Conservation (phyloP, 2,797 vertebrate species). For the Prunella strophiata region DNA sequence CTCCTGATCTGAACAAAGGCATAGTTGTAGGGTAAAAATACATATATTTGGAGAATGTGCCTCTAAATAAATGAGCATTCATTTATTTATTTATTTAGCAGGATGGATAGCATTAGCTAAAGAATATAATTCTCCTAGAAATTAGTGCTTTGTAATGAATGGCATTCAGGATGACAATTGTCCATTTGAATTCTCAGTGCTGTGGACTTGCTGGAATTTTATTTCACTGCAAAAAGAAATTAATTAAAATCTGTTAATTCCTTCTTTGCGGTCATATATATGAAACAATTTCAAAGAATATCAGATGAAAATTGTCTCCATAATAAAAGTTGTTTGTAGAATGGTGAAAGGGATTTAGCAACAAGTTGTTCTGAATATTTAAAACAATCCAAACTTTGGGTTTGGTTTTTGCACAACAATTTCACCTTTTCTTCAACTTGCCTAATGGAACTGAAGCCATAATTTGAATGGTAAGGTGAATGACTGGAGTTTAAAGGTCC, state of each 20-base stretch:
- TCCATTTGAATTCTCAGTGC: not conserved
- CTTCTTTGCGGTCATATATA: not conserved
- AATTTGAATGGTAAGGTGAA: conserved; percentile 9
- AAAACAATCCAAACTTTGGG: not conserved
- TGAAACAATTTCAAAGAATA: not conserved
- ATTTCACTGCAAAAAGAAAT: not conserved
- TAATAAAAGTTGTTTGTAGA: not conserved
- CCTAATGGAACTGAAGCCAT: not conserved
- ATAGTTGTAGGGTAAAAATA: not conserved
- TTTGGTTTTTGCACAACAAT: not conserved
- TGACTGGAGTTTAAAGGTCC: not conserved
- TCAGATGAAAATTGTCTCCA: not conserved
- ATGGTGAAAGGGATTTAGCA: not conserved
- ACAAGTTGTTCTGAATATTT: not conserved
- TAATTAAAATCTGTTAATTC: not conserved
- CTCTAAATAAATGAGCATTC: not conserved
- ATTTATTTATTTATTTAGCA: not conserved
- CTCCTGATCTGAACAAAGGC: not conserved
- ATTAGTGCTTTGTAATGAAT: not conserved
- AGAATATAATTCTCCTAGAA: not conserved
- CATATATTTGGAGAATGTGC: not conserved
- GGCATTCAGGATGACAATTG: not conserved
- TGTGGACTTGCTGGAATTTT: not conserved
- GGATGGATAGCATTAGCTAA: not conserved
- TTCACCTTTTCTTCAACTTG: not conserved